Percentiles rank a stretch among this genome's conserved stretches.
phyloP scores from a whole-genome alignment of 1,140 invertebrate species.

The Bombus waltoni region DNA sequence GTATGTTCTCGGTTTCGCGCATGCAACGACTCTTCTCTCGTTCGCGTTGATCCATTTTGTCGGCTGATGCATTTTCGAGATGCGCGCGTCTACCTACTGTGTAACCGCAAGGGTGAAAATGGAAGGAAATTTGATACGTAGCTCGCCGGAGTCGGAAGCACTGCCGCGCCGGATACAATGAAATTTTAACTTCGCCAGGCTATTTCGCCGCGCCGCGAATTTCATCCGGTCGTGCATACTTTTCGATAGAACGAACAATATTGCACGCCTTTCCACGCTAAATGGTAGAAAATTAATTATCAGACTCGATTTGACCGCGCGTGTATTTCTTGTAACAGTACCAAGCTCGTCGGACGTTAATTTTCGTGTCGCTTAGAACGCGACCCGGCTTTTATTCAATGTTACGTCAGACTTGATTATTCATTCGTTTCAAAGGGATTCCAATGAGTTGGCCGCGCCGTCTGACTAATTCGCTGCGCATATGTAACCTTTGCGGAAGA shows the following conservation, averaged over 20 bases:
- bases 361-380: slow-evolving; percentile 8
- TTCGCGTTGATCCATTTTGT: slow-evolving; percentile 1
- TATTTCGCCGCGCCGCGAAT: slow-evolving; percentile 14
- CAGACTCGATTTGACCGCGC: neutral
- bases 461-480: neutral
- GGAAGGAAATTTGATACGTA: slow-evolving; percentile 43
- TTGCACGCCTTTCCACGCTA: neutral
- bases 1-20: neutral
- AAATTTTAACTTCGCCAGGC: slow-evolving; percentile 28
- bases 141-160: slow-evolving; percentile 4
- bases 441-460: neutral
- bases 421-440: slow-evolving; percentile 18
- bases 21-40: neutral
- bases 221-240: slow-evolving; percentile 8
- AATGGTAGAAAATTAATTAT: slow-evolving; percentile 36
- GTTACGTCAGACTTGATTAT: slow-evolving; percentile 1
- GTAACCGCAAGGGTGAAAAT: neutral
- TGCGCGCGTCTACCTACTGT: neutral
- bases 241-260: slow-evolving; percentile 11
- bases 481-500: neutral
- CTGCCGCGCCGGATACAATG: slow-evolving; percentile 23
- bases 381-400: neutral
- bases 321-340: neutral
- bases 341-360: neutral
- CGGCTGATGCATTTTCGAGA: neutral